Percentiles rank a stretch among this genome's conserved stretches.
phyloP scores from a whole-genome alignment of 1,140 invertebrate species.

The Hormaphis cornu region DNA sequence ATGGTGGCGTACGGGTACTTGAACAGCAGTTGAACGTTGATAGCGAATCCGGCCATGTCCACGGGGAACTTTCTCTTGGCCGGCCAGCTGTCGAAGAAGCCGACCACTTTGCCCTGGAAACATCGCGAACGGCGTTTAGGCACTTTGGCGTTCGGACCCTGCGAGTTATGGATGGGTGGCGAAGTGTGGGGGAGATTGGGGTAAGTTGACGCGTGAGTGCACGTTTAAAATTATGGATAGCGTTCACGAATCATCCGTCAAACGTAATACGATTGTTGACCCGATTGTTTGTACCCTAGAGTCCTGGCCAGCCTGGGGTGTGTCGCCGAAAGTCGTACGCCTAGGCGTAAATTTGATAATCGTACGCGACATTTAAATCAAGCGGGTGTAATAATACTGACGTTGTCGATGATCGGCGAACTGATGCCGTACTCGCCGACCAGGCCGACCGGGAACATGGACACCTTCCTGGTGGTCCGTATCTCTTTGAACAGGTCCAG shows the following conservation, averaged over 20 bases:
- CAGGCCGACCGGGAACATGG: constrained; percentile 81
- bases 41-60: constrained; percentile 84
- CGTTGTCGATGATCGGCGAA: constrained; percentile 58
- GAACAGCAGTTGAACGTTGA: constrained; percentile 46
- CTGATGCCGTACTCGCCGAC: constrained; percentile 63
- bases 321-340: no score
- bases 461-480: constrained; percentile 65
- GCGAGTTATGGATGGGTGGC: no score
- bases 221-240: no score
- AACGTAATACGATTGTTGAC: no score
- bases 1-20: constrained; percentile 58
- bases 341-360: no score
- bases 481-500: constrained; percentile 79
- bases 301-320: no score
- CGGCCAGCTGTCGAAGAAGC: constrained; percentile 77
- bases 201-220: no score
- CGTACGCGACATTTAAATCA: neutral
- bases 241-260: no score
- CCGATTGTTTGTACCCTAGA: no score
- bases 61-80: constrained; percentile 74
- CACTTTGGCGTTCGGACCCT: no score
- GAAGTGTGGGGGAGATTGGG: no score
- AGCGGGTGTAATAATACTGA: constrained; percentile 39
- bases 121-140: constrained; percentile 42
- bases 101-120: constrained; percentile 41